Evolutionary conservation across 2,888 invertebrate species (phyloP), one percentile per base, ranked within the genome.

Genomic region (Agrochola circellaris): DNA sequence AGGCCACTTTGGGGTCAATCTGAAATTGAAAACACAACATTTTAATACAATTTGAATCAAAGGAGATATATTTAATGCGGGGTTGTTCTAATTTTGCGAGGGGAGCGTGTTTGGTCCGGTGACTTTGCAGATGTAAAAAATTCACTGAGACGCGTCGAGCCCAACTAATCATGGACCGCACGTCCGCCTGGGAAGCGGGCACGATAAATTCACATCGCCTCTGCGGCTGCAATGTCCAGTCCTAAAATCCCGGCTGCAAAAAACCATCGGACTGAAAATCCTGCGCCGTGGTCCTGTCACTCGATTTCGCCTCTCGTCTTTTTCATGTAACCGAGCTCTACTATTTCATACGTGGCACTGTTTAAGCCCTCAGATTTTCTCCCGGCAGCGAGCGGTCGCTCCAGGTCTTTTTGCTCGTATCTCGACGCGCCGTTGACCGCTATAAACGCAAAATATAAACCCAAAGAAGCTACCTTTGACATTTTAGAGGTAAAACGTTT

Each of bases 1-100:
- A 99, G 96, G 99, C 99, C 97, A 99, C 99, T 98, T 99, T 99
- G 92, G 99, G 99, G 97, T 99, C 99, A 97, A 99, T 99, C 99
- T 99, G 98, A 87, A 98, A 95, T 93, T 90, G 97, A 95, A 95
- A 87, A 84, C 81, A 89, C 68, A 85, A 87, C 69, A 84, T 85
- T 85, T 79, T 84, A 87, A 79, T 73, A 71, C 87, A 81, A 79
- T 84, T 75, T 77, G 76, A 86, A 85, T 84, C 68, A 81, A 81
- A 81, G 68, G 58, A 82, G 78, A 79, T 77, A 77, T 78, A 56
- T 66, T 76, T 62, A 74, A 76, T 72, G 54, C 62, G 58, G 61
- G 61, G 54, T 42, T 73, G 66, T 79, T 81, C 81, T 79, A 83
- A 84, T 84, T 81, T 77, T 75, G 76, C 30, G 56, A 77, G 71